These are phyloP conservation scores for Flabesymbios commensalis DNA, from an alignment of 2,888 invertebrate species.

Conservation along the genomic window DNA sequence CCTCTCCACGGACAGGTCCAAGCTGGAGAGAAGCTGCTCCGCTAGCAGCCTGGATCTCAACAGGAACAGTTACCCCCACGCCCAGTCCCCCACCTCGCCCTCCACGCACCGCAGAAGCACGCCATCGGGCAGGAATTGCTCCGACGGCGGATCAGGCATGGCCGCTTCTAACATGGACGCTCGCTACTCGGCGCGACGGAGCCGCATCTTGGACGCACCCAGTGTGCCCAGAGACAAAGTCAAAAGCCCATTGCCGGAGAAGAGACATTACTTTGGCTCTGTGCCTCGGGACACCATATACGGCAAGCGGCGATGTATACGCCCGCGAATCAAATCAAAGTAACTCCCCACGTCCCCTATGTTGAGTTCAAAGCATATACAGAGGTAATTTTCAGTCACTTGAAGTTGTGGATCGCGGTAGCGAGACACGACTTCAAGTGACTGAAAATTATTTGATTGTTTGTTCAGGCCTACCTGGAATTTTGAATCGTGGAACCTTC, in stretches of 20 bases:
- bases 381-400: too few relatives aligned
- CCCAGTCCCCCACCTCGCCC: not conserved
- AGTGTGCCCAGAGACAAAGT: conserved; percentile 39
- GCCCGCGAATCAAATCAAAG: not conserved
- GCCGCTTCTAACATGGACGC: not conserved
- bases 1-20: too few relatives aligned
- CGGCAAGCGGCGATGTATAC: not conserved
- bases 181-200: conserved; percentile 48
- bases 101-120: not conserved
- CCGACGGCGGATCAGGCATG: not conserved
- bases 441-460: too few relatives aligned
- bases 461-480: too few relatives aligned
- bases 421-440: too few relatives aligned
- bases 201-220: conserved; percentile 57
- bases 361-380: too few relatives aligned
- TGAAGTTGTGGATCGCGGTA: too few relatives aligned
- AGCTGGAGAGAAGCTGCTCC: too few relatives aligned
- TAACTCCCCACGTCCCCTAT: too few relatives aligned
- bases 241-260: conserved; percentile 45
- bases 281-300: not conserved
- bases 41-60: too few relatives aligned
- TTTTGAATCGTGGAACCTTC: too few relatives aligned
- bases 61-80: too few relatives aligned
- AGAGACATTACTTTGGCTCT: conserved; percentile 39
- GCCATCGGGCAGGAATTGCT: not conserved